Conservation (phyloP, 2,888 invertebrate genomes). For the Tupiocoris notatus region DNA sequence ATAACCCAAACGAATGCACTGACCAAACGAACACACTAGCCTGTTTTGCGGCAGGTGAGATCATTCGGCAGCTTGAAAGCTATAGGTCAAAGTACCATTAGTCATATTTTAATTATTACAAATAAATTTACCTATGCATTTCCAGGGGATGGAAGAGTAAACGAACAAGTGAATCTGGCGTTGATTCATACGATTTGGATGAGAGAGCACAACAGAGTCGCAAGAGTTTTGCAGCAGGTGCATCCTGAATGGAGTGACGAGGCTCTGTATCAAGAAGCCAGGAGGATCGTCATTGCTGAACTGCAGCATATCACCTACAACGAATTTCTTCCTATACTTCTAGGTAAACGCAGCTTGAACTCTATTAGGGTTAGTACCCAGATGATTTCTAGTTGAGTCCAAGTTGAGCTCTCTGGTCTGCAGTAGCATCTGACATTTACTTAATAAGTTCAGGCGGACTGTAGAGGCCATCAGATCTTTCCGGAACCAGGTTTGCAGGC, state of each 20-base stretch:
- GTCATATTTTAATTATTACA: too few species aligned
- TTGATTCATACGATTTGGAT: constrained; percentile 58
- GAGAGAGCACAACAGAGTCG: constrained; percentile 59
- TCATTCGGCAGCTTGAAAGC: too few species aligned
- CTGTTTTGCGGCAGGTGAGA: constrained; percentile 69
- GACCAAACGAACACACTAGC: constrained; percentile 62
- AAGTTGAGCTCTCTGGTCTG: too few species aligned
- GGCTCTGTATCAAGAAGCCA: constrained; percentile 56
- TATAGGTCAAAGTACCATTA: too few species aligned
- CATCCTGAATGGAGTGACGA: constrained; percentile 59
- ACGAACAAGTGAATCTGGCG: constrained; percentile 56
- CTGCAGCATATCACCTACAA: constrained; percentile 58
- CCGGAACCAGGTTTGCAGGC: too few species aligned
- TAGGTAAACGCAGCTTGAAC: constrained; percentile 53
- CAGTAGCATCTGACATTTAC: too few species aligned
- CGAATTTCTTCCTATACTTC: constrained; percentile 56
- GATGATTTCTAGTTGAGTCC: too few species aligned
- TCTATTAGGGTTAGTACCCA: too few species aligned
- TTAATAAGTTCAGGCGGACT: too few species aligned
- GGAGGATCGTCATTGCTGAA: constrained; percentile 57
- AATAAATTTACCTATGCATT: too few species aligned
- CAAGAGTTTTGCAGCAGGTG: constrained; percentile 51
- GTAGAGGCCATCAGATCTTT: too few species aligned
- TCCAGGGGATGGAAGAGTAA: constrained; percentile 55
- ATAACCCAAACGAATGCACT: constrained; percentile 65